Evolutionary conservation across 1,140 invertebrate genomes (phyloP).

Genomic region (Ceratina calcarata): DNA sequence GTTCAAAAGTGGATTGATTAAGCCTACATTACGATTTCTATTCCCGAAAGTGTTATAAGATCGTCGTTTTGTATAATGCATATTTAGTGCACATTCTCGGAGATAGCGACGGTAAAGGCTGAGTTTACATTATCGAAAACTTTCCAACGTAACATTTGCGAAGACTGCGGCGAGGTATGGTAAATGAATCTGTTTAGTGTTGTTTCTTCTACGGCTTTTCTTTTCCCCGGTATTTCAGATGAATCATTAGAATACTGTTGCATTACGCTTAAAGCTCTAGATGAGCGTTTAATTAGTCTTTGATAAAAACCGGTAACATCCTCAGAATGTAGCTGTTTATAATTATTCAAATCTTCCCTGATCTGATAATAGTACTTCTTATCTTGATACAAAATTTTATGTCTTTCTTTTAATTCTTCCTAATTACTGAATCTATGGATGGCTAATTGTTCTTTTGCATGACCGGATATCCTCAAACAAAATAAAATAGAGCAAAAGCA

Average conservation of each 20-base stretch:
- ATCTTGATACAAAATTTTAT: conserved; percentile 3
- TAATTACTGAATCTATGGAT: not conserved
- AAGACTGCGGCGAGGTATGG: not conserved
- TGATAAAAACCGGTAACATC: not conserved
- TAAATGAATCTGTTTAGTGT: conserved; percentile 4
- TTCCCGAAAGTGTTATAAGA: not conserved
- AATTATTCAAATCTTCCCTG: too few relatives aligned
- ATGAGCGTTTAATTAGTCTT: not conserved
- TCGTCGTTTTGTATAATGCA: not conserved
- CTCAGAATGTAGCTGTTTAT: not conserved
- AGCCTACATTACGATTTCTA: not conserved
- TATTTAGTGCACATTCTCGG: conserved; percentile 6
- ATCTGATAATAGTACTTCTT: conserved; percentile 11
- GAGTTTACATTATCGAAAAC: conserved; percentile 9
- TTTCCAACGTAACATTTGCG: conserved; percentile 1
- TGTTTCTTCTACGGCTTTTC: conserved; percentile 4
- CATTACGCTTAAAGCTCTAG: not conserved
- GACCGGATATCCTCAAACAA: conserved; percentile 4
- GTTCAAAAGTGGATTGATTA: not conserved
- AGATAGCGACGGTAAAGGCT: not conserved
- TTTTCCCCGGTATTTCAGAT: conserved; percentile 3
- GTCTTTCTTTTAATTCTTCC: not conserved
- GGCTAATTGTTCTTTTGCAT: conserved; percentile 2
- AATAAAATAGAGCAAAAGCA: not conserved
- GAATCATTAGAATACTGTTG: not conserved